Evolutionary conservation across 2,797 vertebrate genomes (phyloP).

Genomic region (Argyrosomus regius): DNA sequence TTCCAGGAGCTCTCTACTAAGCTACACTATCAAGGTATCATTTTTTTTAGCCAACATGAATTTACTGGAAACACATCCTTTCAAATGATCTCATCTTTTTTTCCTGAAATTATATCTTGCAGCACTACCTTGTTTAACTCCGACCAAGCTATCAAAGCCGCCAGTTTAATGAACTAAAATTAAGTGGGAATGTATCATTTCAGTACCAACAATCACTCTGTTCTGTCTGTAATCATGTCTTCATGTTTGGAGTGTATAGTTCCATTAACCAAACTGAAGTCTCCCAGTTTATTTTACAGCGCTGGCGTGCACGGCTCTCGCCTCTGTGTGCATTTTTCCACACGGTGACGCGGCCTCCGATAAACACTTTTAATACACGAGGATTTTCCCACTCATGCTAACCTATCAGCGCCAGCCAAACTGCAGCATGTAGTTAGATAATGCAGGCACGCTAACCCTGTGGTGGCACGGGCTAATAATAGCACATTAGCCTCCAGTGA

Average conservation of each 20-base stretch:
- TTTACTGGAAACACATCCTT: constrained; percentile 36
- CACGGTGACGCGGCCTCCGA: constrained; percentile 73
- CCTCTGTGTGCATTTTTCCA: constrained; percentile 57
- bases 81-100: constrained; percentile 38
- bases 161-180: constrained; percentile 50
- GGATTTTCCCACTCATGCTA: constrained; percentile 80
- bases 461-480: constrained; percentile 80
- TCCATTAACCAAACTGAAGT: constrained; percentile 47
- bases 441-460: constrained; percentile 77
- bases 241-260: constrained; percentile 39
- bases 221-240: constrained; percentile 57
- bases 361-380: constrained; percentile 78
- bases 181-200: constrained; percentile 58
- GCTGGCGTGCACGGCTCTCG: constrained; percentile 2
- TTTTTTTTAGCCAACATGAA: constrained; percentile 11
- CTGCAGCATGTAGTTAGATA: constrained; percentile 83
- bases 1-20: not conserved
- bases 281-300: constrained; percentile 28
- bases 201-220: constrained; percentile 21
- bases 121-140: constrained; percentile 43
- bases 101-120: constrained; percentile 47
- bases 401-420: constrained; percentile 77
- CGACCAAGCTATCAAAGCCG: constrained; percentile 31
- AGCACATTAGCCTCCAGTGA: constrained; percentile 69
- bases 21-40: constrained; percentile 2